Percentiles rank a stretch among this genome's conserved stretches.
Evolutionary conservation across 2,797 vertebrate species (phyloP).

Genomic region (Lycodopsis pacificus): DNA sequence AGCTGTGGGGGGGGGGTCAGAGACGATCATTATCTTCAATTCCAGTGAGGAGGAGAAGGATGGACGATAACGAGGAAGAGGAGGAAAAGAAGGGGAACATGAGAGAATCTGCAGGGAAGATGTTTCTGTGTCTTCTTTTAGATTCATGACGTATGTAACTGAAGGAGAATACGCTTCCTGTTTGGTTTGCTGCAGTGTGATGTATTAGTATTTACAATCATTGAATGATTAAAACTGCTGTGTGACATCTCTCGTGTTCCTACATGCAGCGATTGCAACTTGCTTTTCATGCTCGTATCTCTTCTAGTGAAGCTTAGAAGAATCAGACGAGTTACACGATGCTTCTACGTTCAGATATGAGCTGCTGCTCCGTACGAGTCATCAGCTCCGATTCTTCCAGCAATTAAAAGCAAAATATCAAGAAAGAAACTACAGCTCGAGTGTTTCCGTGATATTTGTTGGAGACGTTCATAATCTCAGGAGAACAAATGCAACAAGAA

Average conservation of each 20-base stretch:
- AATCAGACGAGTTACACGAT: not conserved
- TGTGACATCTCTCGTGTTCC: not conserved
- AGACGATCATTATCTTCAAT: conserved; percentile 11
- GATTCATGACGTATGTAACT: no score
- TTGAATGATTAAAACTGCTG: not conserved
- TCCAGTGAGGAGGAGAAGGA: not conserved
- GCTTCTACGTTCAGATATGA: no score
- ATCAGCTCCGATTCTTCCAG: no score
- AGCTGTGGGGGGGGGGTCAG: conserved; percentile 72
- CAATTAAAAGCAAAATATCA: no score
- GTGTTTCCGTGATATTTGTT: no score
- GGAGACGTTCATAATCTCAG: no score
- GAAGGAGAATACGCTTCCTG: not conserved
- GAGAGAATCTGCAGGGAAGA: not conserved
- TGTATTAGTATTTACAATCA: not conserved
- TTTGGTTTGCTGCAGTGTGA: no score
- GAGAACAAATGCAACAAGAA: no score
- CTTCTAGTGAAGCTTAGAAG: no score
- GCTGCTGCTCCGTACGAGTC: no score
- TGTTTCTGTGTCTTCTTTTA: no score
- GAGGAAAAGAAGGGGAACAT: not conserved
- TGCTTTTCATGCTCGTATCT: not conserved
- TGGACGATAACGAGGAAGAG: not conserved
- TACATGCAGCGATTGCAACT: not conserved
- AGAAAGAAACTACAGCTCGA: no score